A percentile compares a stretch with the other conserved stretches of the same genome.
Evolutionary conservation across 2,113 vertebrate species (phyloP).

Genomic region (Cettia cetti): DNA sequence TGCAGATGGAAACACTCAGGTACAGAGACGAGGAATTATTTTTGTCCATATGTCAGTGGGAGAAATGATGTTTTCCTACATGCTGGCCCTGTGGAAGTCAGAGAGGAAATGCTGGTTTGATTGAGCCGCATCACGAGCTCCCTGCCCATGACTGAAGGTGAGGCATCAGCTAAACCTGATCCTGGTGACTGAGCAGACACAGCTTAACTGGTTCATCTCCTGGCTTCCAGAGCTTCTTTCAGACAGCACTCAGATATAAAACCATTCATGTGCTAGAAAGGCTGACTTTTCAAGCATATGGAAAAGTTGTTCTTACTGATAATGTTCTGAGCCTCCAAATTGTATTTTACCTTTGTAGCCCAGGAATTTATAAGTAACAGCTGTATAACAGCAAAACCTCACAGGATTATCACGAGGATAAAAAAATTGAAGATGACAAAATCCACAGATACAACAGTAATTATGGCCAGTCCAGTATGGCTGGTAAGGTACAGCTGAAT

Average conservation of each 20-base stretch:
- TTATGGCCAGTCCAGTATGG: background rate
- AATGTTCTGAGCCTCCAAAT: background rate
- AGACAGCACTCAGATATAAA: background rate
- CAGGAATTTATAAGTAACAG: background rate
- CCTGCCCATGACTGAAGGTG: background rate
- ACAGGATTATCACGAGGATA: background rate
- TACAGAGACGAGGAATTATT: background rate
- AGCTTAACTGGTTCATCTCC: background rate
- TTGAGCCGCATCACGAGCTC: background rate
- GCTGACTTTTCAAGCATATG: background rate
- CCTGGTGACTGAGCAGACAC: background rate
- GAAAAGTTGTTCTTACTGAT: background rate
- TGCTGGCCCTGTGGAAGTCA: background rate
- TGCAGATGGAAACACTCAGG: slow-evolving; percentile 1
- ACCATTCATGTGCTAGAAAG: background rate
- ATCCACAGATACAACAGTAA: background rate
- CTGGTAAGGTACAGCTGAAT: background rate
- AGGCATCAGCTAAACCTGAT: background rate
- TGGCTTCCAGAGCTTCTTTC: background rate
- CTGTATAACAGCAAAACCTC: background rate
- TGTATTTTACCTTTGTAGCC: background rate
- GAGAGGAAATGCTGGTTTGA: background rate
- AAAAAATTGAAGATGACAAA: background rate
- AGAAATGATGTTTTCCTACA: background rate
- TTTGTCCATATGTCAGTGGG: background rate